Evolutionary conservation across 2,113 vertebrate species (phyloP).

Genomic region (Coreoperca whiteheadi): DNA sequence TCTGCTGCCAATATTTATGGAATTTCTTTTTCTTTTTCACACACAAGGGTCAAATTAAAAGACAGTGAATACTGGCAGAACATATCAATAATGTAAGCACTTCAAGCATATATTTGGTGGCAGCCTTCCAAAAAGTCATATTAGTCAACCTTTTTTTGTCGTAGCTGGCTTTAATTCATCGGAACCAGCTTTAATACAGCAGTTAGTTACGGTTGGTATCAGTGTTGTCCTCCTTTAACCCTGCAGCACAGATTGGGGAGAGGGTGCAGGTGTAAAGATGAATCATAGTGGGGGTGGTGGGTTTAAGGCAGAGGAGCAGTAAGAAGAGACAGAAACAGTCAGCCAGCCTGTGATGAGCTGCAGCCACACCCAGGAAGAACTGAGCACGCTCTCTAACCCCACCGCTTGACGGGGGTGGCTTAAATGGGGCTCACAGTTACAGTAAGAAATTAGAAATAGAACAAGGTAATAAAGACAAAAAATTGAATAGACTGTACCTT

Average conservation of each 20-base stretch:
- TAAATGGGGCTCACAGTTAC: not conserved
- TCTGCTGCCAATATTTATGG: not conserved
- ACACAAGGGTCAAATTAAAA: not conserved
- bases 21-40: not conserved
- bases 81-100: not conserved
- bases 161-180: not conserved
- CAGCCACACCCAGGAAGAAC: conserved; percentile 17
- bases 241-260: not conserved
- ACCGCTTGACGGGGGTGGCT: too few species aligned
- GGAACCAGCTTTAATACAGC: not conserved
- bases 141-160: not conserved
- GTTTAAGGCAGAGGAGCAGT: not conserved
- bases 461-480: not conserved
- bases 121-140: not conserved
- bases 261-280: conserved; percentile 34
- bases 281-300: not conserved
- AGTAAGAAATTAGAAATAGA: not conserved
- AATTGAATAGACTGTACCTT: not conserved
- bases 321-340: not conserved
- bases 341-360: not conserved
- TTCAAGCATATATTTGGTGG: not conserved
- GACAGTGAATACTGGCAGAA: not conserved
- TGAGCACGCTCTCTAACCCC: conserved; percentile 11
- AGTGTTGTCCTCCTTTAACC: not conserved
- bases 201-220: not conserved